phyloP scores from a whole-genome alignment of 2,888 invertebrate genomes.

The Eupithecia subumbrata region DNA sequence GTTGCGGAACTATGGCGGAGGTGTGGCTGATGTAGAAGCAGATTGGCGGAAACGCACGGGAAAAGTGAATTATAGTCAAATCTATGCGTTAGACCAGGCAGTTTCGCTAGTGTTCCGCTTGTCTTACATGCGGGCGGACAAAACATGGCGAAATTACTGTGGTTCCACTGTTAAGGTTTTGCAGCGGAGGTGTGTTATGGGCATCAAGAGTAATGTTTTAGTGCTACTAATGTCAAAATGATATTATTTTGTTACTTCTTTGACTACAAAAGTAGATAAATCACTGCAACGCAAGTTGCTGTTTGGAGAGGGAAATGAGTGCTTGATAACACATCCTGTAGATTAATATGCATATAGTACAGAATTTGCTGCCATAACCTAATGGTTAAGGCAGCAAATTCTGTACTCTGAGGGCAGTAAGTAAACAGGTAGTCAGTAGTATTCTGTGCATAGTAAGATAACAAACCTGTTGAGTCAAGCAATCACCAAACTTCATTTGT shows the following conservation, averaged over 20 bases:
- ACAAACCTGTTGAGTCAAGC: conserved; percentile 93
- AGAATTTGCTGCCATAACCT: too few relatives aligned
- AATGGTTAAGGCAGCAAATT: not conserved
- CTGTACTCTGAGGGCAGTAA: not conserved
- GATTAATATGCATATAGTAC: too few relatives aligned
- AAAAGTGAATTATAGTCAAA: too few relatives aligned
- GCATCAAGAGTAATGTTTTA: not conserved
- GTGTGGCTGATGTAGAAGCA: too few relatives aligned
- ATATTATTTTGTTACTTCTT: not conserved
- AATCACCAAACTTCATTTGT: conserved; percentile 99
- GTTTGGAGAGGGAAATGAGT: not conserved
- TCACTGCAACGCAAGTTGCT: not conserved
- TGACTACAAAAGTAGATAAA: not conserved
- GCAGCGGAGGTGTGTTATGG: too few relatives aligned
- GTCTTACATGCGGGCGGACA: too few relatives aligned
- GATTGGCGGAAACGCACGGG: too few relatives aligned
- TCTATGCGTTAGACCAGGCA: too few relatives aligned
- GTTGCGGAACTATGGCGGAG: too few relatives aligned
- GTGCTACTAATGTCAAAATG: not conserved
- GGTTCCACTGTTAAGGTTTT: too few relatives aligned
- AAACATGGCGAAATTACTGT: too few relatives aligned
- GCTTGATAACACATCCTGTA: not conserved
- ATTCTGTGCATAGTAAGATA: not conserved
- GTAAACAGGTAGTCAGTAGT: not conserved
- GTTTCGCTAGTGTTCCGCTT: too few relatives aligned